Conservation (phyloP, 1,140 invertebrate species). For the Centruroides vittatus region DNA sequence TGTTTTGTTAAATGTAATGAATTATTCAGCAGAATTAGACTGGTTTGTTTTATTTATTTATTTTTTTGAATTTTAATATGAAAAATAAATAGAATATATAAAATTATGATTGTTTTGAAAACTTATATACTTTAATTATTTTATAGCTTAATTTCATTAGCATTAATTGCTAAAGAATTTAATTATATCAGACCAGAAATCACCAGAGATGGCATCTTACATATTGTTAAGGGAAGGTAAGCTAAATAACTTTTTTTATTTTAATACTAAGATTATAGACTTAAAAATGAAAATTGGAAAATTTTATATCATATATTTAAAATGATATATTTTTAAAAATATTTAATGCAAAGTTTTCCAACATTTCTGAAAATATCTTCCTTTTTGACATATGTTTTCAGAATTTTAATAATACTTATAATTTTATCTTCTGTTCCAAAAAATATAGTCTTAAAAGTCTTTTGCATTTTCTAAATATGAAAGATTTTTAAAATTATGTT, state of each 20-base stretch:
- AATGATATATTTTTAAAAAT: no score
- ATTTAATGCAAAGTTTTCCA: no score
- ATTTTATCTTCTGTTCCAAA: no score
- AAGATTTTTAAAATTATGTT: no score
- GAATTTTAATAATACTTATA: no score
- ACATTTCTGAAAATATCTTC: no score
- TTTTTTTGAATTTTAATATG: background rate
- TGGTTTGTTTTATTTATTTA: conserved; percentile 35
- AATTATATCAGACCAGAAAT: conserved; percentile 54
- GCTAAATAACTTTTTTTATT: conserved; percentile 19
- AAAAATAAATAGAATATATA: background rate
- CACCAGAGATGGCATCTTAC: conserved; percentile 38
- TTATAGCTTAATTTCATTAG: conserved; percentile 55
- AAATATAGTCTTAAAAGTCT: no score
- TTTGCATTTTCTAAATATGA: no score
- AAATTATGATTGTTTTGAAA: background rate
- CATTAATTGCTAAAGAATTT: conserved; percentile 48
- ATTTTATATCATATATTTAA: no score
- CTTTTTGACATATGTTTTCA: no score
- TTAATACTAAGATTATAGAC: background rate
- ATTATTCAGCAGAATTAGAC: conserved; percentile 52
- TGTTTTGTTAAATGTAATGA: conserved; percentile 43
- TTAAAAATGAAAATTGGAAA: no score
- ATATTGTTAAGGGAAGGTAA: conserved; percentile 48
- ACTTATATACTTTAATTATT: conserved; percentile 10